Percentiles rank a stretch among this genome's conserved stretches.
These are phyloP conservation scores for Psilopogon haemacephalus DNA, from an alignment of 2,113 vertebrate species.

Conservation along the genomic window DNA sequence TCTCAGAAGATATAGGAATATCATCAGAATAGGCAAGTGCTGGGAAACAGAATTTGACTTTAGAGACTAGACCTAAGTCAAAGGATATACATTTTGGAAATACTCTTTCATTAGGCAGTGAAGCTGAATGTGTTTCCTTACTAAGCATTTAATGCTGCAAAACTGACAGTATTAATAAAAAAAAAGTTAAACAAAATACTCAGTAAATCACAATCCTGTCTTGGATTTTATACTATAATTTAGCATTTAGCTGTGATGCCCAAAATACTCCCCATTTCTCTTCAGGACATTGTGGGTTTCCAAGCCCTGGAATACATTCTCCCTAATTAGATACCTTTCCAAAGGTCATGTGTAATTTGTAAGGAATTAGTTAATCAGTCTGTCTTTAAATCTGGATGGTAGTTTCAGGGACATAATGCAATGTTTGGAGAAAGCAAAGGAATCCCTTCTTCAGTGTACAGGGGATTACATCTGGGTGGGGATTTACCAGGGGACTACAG, in stretches of 20 bases:
- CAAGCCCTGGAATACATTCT: not conserved
- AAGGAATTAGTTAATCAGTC: not conserved
- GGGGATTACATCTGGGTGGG: not conserved
- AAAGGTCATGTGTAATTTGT: not conserved
- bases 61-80: not conserved
- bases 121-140: not conserved
- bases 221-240: not conserved
- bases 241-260: not conserved
- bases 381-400: conserved; percentile 1
- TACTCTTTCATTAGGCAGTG: not conserved
- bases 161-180: not conserved
- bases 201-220: not conserved
- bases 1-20: not conserved
- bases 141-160: not conserved
- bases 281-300: not conserved
- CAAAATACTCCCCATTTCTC: not conserved
- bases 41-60: not conserved
- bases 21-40: not conserved
- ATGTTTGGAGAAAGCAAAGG: not conserved
- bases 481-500: not conserved
- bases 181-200: not conserved
- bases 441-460: not conserved
- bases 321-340: not conserved
- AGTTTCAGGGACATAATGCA: not conserved
- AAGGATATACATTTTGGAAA: not conserved